phyloP scores from a whole-genome alignment of 2,797 vertebrate genomes.

The Sebastes cheni region DNA sequence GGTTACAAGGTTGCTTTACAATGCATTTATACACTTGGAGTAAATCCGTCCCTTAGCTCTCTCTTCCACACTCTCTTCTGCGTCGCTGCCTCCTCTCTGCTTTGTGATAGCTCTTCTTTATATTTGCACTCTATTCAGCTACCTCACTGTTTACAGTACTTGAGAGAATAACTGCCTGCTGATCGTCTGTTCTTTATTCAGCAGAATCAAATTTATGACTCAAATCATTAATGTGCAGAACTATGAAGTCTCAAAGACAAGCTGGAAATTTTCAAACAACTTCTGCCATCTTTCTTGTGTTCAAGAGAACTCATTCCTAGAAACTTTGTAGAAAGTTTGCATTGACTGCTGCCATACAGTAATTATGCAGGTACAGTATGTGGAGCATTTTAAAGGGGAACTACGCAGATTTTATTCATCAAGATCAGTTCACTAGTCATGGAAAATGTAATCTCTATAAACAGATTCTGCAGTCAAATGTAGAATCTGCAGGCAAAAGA shows the following conservation, averaged over 20 bases:
- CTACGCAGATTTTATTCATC: neutral
- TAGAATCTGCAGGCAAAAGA: neutral
- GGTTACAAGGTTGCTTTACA: slow-evolving; percentile 25
- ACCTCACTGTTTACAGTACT: neutral
- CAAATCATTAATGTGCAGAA: slow-evolving; percentile 24
- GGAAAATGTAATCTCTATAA: neutral
- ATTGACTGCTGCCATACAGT: neutral
- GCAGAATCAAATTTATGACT: slow-evolving; percentile 20
- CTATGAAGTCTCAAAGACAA: slow-evolving; percentile 5
- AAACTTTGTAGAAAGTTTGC: slow-evolving; percentile 17
- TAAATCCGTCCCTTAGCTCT: neutral
- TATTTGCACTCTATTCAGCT: neutral
- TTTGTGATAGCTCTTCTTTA: slow-evolving; percentile 8
- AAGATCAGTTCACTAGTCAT: neutral
- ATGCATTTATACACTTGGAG: slow-evolving; percentile 16
- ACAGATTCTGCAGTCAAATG: neutral
- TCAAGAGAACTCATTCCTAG: slow-evolving; percentile 10
- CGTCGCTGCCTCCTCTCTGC: neutral
- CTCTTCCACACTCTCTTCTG: neutral
- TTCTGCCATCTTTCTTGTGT: neutral
- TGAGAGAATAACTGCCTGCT: neutral
- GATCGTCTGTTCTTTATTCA: slow-evolving; percentile 3
- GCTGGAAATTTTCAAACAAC: slow-evolving; percentile 2
- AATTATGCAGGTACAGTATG: neutral
- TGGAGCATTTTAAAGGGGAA: slow-evolving; percentile 1